Conservation (phyloP, 2,888 invertebrate genomes). For the Tetanocera ferruginea region DNA sequence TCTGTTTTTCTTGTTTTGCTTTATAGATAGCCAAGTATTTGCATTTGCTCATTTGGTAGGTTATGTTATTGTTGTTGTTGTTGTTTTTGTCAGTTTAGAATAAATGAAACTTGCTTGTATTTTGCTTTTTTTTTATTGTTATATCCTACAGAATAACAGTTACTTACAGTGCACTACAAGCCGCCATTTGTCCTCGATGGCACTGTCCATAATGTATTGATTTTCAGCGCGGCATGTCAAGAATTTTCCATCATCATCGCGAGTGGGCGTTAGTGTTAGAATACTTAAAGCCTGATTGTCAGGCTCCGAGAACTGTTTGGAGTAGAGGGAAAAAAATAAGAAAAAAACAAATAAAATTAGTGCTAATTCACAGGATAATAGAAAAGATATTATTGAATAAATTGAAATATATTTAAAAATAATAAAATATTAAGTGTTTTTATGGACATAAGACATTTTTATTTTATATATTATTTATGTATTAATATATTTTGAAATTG, state of each 20-base stretch:
- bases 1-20: background rate
- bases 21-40: background rate
- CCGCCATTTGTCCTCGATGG: conserved; percentile 88
- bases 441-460: background rate
- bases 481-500: background rate
- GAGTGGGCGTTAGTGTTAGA: conserved; percentile 83
- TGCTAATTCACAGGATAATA: background rate
- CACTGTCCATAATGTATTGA: conserved; percentile 85
- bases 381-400: background rate
- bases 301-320: conserved; percentile 80
- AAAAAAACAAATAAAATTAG: conserved; percentile 58
- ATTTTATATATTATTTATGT: background rate
- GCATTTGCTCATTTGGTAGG: background rate
- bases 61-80: conserved; percentile 22
- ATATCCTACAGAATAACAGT: background rate
- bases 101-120: conserved; percentile 18
- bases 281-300: conserved; percentile 89
- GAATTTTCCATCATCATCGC: conserved; percentile 91
- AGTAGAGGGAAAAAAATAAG: conserved; percentile 49
- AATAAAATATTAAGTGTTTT: background rate
- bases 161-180: conserved; percentile 91
- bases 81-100: background rate
- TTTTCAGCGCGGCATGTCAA: conserved; percentile 91
- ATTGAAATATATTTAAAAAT: background rate
- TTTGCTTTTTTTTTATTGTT: conserved; percentile 13